Conservation (phyloP, 92 coral and sea anemone species). For the Paragorgia papillata region DNA sequence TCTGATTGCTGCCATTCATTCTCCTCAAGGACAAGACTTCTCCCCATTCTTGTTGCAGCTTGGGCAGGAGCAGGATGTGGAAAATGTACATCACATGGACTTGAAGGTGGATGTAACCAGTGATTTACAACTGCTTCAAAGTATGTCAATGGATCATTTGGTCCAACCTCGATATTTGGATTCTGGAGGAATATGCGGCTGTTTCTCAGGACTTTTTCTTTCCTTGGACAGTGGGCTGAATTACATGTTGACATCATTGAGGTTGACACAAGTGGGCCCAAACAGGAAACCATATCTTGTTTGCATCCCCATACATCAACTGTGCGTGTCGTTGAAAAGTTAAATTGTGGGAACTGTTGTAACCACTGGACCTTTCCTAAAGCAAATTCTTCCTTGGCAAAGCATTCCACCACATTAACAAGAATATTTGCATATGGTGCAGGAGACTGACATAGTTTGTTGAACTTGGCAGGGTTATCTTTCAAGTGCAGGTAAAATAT, state of each 20-base stretch:
- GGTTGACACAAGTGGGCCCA: conserved; percentile 1
- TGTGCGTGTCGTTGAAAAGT: conserved; percentile 20
- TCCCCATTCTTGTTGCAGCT: conserved; percentile 34
- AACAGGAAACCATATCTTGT: conserved; percentile 13
- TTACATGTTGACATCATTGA: conserved; percentile 32
- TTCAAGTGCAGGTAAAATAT: conserved; percentile 23
- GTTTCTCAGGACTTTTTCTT: background rate
- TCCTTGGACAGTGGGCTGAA: conserved; percentile 41
- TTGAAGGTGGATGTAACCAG: conserved; percentile 41
- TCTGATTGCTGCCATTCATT: background rate
- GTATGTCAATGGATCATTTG: background rate
- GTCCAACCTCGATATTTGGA: conserved; percentile 11
- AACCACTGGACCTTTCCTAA: conserved; percentile 35
- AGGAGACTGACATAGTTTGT: background rate
- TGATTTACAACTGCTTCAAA: conserved; percentile 27
- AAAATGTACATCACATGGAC: conserved; percentile 21
- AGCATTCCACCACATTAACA: background rate
- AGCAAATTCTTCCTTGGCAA: conserved; percentile 11
- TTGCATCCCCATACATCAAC: conserved; percentile 46
- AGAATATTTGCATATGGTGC: conserved; percentile 19
- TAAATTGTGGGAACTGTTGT: conserved; percentile 23
- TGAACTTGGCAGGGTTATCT: background rate
- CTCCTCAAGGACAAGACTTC: conserved; percentile 1
- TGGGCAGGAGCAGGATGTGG: conserved; percentile 11
- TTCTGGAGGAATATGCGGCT: background rate